These are phyloP conservation scores for Knipowitschia caucasica DNA, from an alignment of 2,797 vertebrate genomes.

Conservation along the genomic window DNA sequence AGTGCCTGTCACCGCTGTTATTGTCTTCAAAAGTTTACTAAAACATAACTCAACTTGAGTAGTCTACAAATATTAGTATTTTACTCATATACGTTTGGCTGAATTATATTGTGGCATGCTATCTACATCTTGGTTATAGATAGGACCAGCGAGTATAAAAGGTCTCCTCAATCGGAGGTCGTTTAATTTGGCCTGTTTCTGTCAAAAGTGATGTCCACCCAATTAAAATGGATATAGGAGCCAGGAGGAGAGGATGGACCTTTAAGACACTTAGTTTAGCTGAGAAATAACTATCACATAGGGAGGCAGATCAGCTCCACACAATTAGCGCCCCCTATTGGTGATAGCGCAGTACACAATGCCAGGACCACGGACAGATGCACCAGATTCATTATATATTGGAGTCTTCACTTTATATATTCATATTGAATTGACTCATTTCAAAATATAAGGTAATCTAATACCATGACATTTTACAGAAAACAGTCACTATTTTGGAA, in stretches of 20 bases:
- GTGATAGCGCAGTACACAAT: background rate
- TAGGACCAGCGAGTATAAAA: conserved; percentile 54
- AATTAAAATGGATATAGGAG: conserved; percentile 61
- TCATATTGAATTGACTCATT: too few species aligned
- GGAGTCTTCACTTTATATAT: too few species aligned
- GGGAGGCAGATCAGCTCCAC: background rate
- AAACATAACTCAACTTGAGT: background rate
- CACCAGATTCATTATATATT: too few species aligned
- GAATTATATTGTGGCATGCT: background rate
- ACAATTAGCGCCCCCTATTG: conserved; percentile 27
- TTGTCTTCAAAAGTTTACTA: background rate
- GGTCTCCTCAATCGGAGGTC: conserved; percentile 49
- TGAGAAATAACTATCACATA: background rate
- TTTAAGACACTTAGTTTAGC: conserved; percentile 34
- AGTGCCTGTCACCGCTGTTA: background rate
- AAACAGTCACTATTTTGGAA: conserved; percentile 1
- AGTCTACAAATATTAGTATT: background rate
- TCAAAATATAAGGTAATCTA: too few species aligned
- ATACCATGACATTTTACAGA: too few species aligned
- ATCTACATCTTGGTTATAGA: conserved; percentile 18
- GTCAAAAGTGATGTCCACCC: conserved; percentile 66
- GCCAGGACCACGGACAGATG: conserved; percentile 47
- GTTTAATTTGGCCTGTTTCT: conserved; percentile 52
- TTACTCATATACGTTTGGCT: background rate
- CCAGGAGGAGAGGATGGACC: conserved; percentile 23